Conservation (phyloP, 1,140 invertebrate species). For the Macrosteles quadrilineatus region DNA sequence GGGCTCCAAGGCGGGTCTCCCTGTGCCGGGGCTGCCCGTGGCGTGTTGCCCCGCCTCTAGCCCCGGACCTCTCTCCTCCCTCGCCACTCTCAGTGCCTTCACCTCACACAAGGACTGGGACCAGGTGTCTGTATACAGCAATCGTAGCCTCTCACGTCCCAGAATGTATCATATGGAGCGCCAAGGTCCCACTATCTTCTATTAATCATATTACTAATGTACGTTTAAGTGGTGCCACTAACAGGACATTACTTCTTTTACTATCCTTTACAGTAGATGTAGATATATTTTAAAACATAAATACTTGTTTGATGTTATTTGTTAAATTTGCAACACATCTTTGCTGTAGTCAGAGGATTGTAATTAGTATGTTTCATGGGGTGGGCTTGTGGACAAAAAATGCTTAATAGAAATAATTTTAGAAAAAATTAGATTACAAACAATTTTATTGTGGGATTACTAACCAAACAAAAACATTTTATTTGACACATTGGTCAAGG, state of each 20-base stretch:
- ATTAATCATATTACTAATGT: constrained; percentile 33
- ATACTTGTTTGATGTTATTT: not conserved
- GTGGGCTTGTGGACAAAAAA: too few species aligned
- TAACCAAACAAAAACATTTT: too few species aligned
- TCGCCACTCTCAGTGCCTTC: constrained; percentile 75
- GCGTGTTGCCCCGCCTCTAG: constrained; percentile 74
- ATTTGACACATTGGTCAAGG: too few species aligned
- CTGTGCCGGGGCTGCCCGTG: constrained; percentile 67
- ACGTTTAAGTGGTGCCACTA: constrained; percentile 31
- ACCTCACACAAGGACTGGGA: constrained; percentile 90
- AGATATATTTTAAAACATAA: not conserved
- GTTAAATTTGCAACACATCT: too few species aligned
- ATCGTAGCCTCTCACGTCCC: constrained; percentile 82
- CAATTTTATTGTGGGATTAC: too few species aligned
- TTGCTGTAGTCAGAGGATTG: too few species aligned
- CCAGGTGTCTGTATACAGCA: constrained; percentile 89
- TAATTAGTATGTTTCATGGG: too few species aligned
- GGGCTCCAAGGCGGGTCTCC: constrained; percentile 59
- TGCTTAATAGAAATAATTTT: too few species aligned
- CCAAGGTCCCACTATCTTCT: constrained; percentile 51
- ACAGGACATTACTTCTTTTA: constrained; percentile 26
- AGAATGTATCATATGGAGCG: constrained; percentile 75
- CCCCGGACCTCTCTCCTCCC: constrained; percentile 76
- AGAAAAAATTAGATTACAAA: too few species aligned
- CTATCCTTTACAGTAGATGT: constrained; percentile 20